phyloP scores from a whole-genome alignment of 2,888 invertebrate species.

The Physocephala rufipes region DNA sequence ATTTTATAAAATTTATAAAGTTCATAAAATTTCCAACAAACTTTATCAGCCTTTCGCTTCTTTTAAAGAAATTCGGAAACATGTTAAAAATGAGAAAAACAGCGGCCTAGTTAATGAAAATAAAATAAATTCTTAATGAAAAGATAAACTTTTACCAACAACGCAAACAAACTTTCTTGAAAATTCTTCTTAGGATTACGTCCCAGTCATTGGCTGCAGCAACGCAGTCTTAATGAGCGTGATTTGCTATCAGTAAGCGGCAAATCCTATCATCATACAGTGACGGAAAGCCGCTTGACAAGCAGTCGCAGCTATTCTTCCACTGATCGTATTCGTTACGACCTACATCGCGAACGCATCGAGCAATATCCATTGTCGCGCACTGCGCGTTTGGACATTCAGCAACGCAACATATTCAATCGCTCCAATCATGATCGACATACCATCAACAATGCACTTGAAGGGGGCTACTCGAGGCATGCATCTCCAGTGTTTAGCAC shows the following conservation, averaged over 20 bases:
- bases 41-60: background rate
- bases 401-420: conserved; percentile 64
- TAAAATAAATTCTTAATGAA: background rate
- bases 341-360: conserved; percentile 58
- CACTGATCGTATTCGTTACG: conserved; percentile 61
- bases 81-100: background rate
- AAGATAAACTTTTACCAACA: background rate
- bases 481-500: conserved; percentile 46
- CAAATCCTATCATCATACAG: conserved; percentile 47
- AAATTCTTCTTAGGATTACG: conserved; percentile 36
- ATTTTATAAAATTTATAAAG: background rate
- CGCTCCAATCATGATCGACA: conserved; percentile 68
- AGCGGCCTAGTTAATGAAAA: background rate
- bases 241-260: conserved; percentile 57
- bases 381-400: conserved; percentile 64
- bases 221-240: conserved; percentile 62
- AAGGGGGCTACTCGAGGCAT: conserved; percentile 37
- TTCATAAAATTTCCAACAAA: conserved; percentile 49
- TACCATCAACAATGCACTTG: conserved; percentile 46
- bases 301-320: conserved; percentile 61
- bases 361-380: conserved; percentile 61
- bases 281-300: conserved; percentile 55
- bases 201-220: conserved; percentile 60
- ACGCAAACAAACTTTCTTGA: conserved; percentile 1
- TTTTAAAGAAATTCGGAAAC: background rate